phyloP scores from a whole-genome alignment of 2,888 invertebrate genomes.

The Melangyna quadrimaculata region DNA sequence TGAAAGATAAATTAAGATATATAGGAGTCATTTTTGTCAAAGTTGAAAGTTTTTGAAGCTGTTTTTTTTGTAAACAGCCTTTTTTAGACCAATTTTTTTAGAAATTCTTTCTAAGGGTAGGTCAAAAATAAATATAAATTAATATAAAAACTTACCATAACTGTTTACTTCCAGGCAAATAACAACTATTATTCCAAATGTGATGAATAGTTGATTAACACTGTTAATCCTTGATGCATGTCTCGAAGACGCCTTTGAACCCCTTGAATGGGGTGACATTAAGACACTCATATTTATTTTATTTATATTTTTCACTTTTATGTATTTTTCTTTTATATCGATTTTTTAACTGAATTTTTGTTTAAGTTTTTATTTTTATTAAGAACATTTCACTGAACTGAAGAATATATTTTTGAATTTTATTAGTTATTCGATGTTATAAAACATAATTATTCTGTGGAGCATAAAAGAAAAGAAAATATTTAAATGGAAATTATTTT shows the following conservation, averaged over 20 bases:
- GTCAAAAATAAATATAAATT: no score
- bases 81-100: no score
- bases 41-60: no score
- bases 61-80: no score
- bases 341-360: not conserved
- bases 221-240: conserved; percentile 30
- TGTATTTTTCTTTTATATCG: not conserved
- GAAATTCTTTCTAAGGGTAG: no score
- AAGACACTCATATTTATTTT: conserved; percentile 76
- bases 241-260: conserved; percentile 23
- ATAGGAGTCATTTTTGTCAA: not conserved
- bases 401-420: not conserved
- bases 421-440: not conserved
- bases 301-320: conserved; percentile 7
- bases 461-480: not conserved
- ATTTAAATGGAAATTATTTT: not conserved
- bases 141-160: conserved; percentile 75
- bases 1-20: not conserved
- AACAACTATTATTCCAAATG: conserved; percentile 70
- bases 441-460: not conserved
- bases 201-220: conserved; percentile 40
- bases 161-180: conserved; percentile 74
- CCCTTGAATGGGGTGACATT: conserved; percentile 73
- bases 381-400: conserved; percentile 20
- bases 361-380: not conserved